These are phyloP conservation scores for Rhyacichthys aspro DNA, from an alignment of 2,797 vertebrate genomes.

Conservation along the genomic window DNA sequence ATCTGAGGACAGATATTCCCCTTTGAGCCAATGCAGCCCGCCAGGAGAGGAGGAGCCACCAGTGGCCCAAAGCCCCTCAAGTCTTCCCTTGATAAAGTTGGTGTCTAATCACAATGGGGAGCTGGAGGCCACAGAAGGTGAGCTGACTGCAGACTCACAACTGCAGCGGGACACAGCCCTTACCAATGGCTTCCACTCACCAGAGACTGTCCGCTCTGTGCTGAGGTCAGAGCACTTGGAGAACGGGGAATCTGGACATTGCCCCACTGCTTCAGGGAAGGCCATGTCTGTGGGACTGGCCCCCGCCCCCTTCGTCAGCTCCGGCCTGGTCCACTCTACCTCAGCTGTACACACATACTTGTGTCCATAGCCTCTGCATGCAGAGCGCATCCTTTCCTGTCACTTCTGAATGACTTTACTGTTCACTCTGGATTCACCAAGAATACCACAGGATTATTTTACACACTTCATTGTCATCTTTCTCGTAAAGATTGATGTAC, in stretches of 20 bases:
- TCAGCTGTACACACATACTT: constrained; percentile 79
- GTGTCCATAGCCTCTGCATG: constrained; percentile 74
- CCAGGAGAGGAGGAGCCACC: constrained; percentile 38
- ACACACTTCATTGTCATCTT: constrained; percentile 66
- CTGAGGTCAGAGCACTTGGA: constrained; percentile 72
- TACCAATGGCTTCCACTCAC: constrained; percentile 86
- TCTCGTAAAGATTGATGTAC: constrained; percentile 59
- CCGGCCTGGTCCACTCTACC: constrained; percentile 79
- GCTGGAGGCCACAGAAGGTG: constrained; percentile 37
- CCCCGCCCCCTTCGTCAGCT: constrained; percentile 76
- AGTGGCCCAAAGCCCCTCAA: constrained; percentile 58
- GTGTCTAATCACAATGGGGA: constrained; percentile 69
- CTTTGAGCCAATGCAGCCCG: constrained; percentile 39
- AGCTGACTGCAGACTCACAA: constrained; percentile 49
- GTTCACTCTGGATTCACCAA: constrained; percentile 36
- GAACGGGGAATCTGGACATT: constrained; percentile 77
- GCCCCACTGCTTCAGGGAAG: constrained; percentile 67
- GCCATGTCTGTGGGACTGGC: constrained; percentile 60
- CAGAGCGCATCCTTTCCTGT: constrained; percentile 23
- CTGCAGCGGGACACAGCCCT: constrained; percentile 64
- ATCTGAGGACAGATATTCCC: constrained; percentile 58
- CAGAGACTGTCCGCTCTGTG: constrained; percentile 47
- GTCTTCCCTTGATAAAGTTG: constrained; percentile 50
- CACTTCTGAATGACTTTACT: constrained; percentile 39
- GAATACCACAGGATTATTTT: constrained; percentile 56